Base-by-base conservation (phyloP, 2,888 invertebrate species). In the Erpobdella octoculata region DNA sequence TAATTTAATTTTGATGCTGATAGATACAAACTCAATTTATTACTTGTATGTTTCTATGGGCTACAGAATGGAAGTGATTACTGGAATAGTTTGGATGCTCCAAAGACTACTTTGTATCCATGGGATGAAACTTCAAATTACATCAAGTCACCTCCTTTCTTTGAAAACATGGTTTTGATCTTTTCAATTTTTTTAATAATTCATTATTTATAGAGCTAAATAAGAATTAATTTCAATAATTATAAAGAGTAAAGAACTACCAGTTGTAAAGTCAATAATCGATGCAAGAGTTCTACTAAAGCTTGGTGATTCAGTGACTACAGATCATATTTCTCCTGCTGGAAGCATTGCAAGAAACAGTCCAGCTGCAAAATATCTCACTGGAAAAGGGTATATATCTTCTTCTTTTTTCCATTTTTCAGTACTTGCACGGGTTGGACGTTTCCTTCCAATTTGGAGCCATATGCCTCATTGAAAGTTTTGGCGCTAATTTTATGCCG, bases 281-380 rank as follows among this genome's bases (percentile, higher is more conserved):
- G 86, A 88, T 74, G 95, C 95, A 0, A 87, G 90, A 59, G 92
- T 91, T 48, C 85, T 98, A 33, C 86, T 97, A 0, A 88, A 90
- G 79, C 86, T 98, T 31, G 81, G 82, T 1, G 97, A 98, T 84
- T 96, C 94, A 0, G 95, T 98, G 8, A 98, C 97, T 36, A 97
- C 97, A 0, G 97, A 98, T 85, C 97, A 97, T 84, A 98, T 98
- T 76, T 95, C 95, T 1, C 97, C 97, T 0, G 97, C 97, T 28
- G 97, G 97, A 4, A 93, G 94, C 72, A 98, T 98, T 79, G 92
- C 96, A 0, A 86, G 95, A 71, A 94, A 90, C 82, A 94, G 94
- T 70, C 90, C 96, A 0, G 96, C 97, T 0, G 92, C 92, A 0
- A 71, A 74, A 79, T 92, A 89, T 83, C 85, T 94, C 18, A 88